Evolutionary conservation across 2,113 vertebrate genomes (phyloP).

Genomic region (Monarcha castaneiventris): DNA sequence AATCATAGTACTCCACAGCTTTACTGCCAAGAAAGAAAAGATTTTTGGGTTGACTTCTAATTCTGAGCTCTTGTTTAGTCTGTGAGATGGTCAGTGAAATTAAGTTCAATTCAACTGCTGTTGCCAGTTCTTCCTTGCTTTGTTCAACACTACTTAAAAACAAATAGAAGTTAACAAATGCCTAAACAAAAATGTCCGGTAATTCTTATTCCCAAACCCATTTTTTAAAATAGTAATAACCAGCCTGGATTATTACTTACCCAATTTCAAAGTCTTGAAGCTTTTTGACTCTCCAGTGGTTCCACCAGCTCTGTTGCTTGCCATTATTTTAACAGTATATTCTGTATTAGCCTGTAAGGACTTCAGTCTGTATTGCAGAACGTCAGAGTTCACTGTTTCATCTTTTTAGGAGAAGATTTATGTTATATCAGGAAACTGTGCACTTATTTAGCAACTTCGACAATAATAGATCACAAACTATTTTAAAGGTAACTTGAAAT

Average conservation of each 20-base stretch:
- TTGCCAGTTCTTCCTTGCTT: neutral
- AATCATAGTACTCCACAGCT: neutral
- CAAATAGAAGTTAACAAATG: neutral
- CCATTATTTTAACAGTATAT: constrained; percentile 75
- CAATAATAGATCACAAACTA: neutral
- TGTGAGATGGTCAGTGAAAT: neutral
- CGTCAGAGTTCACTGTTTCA: constrained; percentile 62
- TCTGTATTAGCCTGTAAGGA: constrained; percentile 71
- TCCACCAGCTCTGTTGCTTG: constrained; percentile 70
- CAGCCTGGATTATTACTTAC: constrained; percentile 69
- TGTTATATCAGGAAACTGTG: neutral
- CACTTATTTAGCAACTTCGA: neutral
- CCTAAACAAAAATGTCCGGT: neutral
- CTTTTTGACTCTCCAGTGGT: constrained; percentile 29
- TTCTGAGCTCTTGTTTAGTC: neutral
- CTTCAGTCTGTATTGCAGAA: constrained; percentile 58
- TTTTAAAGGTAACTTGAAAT: neutral
- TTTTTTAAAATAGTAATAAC: neutral
- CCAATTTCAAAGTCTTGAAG: constrained; percentile 77
- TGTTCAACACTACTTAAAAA: neutral
- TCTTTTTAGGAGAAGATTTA: constrained; percentile 67
- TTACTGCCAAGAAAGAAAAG: neutral
- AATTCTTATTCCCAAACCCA: neutral
- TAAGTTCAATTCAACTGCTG: neutral
- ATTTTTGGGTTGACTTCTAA: neutral